Base-by-base conservation (phyloP, 2,797 vertebrate species). In the Coregonus ussuriensis region DNA sequence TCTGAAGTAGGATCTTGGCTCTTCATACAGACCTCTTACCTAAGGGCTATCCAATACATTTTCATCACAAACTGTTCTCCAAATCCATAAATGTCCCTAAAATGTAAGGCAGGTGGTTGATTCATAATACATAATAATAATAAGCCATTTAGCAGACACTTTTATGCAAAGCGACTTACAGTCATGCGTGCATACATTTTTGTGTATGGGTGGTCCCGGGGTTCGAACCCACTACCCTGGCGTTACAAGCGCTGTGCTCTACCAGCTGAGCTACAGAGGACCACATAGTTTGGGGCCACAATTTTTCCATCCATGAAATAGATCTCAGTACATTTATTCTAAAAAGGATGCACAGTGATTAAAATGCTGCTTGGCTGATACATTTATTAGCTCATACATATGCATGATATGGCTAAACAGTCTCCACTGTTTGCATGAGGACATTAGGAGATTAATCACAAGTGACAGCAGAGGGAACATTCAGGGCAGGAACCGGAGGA, bases 381-480 rank as follows among this genome's bases (percentile, higher is more conserved):
- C 92, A 93, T 89, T 88, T 88, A 91, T 88, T 69, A 83, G 84
- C 89, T 93, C 89, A 91, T 95, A 83, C 91, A 94, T 94, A 94
- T 94, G 92, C 91, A 94, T 94, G 89, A 85, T 68, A 7, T 16
- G 76, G 85, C 91, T 90, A 91, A 93, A 93, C 84, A 84, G 88
- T 86, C 89, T 90, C 88, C 47, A 81, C 87, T 87, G 91, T 93
- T 94, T 91, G 91, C 93, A 94, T 90, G 86, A 65, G 75, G 85
- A 86, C 91, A 91, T 91, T 91, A 92, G 86, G 82, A 91, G 92
- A 95, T 93, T 92, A 93, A 93, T 94, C 91, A 93, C 74, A 82
- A 91, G 84, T 92, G 92, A 94, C 92, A 92, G 89, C 85, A 63
- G 59, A 79, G 85, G 78, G 82, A 88, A 79, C 73, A 79, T 77